Evolutionary conservation across 2,113 vertebrate species (phyloP).

Genomic region (Alligator sinensis): DNA sequence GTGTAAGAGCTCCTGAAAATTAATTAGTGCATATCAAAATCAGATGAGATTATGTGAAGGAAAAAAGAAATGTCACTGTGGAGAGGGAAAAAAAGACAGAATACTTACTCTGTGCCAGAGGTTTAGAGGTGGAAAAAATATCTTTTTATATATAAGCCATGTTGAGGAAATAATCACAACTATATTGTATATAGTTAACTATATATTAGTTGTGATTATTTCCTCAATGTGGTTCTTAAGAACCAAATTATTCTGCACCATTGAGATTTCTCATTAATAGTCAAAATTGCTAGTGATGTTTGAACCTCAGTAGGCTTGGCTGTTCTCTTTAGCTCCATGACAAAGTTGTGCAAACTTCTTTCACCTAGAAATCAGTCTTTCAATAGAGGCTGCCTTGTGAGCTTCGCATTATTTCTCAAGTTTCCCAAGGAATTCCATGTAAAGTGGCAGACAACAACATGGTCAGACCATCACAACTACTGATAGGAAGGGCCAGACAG

Average conservation of each 20-base stretch:
- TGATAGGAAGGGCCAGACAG: accelerated
- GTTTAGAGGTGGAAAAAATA: too few species aligned
- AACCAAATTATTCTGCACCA: not conserved
- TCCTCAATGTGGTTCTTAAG: not conserved
- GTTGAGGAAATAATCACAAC: too few species aligned
- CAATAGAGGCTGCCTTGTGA: accelerated
- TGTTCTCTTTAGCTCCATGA: not conserved
- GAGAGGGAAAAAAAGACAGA: constrained; percentile 23
- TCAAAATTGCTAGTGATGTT: not conserved
- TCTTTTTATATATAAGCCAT: too few species aligned
- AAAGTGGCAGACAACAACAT: not conserved
- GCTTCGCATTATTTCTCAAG: not conserved
- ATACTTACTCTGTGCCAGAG: not conserved
- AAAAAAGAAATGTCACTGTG: not conserved
- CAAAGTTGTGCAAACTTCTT: not conserved
- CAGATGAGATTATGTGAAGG: constrained; percentile 21
- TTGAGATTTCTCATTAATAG: constrained; percentile 10
- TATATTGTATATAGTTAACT: not conserved
- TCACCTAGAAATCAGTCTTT: not conserved
- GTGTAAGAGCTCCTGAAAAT: constrained; percentile 73
- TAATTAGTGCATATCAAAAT: constrained; percentile 75
- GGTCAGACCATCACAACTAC: not conserved
- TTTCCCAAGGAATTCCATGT: not conserved
- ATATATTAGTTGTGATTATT: not conserved
- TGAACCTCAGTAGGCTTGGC: not conserved